These are phyloP conservation scores for Seriola rivoliana DNA, from an alignment of 2,113 vertebrate species.

Conservation along the genomic window DNA sequence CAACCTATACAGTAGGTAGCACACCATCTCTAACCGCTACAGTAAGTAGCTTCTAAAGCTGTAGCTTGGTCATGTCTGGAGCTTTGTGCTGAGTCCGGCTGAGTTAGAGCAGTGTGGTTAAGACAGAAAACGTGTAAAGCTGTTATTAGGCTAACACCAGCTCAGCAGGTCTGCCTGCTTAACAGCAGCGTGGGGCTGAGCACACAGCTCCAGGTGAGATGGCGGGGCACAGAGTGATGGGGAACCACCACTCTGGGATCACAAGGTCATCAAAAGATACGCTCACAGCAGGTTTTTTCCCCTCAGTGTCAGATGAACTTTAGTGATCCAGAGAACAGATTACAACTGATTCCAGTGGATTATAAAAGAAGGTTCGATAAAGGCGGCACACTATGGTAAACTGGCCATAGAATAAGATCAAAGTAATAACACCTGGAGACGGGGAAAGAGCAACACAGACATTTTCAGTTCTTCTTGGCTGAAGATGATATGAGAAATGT, in stretches of 20 bases:
- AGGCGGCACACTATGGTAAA: background rate
- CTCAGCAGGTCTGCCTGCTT: conserved; percentile 75
- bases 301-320: background rate
- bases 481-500: background rate
- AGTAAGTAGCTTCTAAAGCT: conserved; percentile 64
- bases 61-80: conserved; percentile 80
- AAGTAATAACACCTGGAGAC: background rate
- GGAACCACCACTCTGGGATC: conserved; percentile 18
- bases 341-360: background rate
- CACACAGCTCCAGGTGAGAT: conserved; percentile 52
- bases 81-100: conserved; percentile 75
- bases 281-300: background rate
- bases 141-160: conserved; percentile 79
- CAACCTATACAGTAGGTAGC: conserved; percentile 31
- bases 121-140: conserved; percentile 69
- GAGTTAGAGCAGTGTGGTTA: conserved; percentile 69
- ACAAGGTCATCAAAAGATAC: conserved; percentile 21
- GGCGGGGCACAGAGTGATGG: conserved; percentile 12
- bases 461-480: background rate
- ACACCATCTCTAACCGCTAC: conserved; percentile 37
- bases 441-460: background rate
- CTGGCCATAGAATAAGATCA: background rate
- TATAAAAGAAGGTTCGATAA: background rate
- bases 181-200: conserved; percentile 48
- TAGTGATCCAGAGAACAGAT: background rate